Evolutionary conservation across 2,797 vertebrate species (phyloP), one percentile per base, ranked within the genome.

Genomic region (Telmatherina bonti): DNA sequence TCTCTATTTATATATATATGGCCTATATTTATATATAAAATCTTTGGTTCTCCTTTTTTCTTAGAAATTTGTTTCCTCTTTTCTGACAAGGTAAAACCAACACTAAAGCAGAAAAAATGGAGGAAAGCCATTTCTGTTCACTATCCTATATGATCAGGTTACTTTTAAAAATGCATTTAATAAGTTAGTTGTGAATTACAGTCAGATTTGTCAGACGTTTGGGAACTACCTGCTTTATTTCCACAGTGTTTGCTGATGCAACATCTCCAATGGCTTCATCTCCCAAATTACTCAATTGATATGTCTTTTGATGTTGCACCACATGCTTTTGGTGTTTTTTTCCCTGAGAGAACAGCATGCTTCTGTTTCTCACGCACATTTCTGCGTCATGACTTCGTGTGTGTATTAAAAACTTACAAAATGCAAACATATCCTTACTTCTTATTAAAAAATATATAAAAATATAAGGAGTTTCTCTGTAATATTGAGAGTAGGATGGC

Each of bases 11-110:
- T 64, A 56, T 66, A 52, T 62, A 33, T n/a, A n/a, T n/a, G n/a
- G n/a, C n/a, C n/a, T n/a, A n/a, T 49, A 56, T 70, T 45, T 61
- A 33, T 49, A 56, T 9, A 70, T 54, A 45, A 55, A 62, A 76
- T 31, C 1, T 62, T 72, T 51, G 7, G 52, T 78, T 74, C 63
- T 73, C 82, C 38, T 81, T 81, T 47, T 77, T 74, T 75, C 62
- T 79, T 54, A 81, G 67, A 80, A 29, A 67, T 72, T 13, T 51
- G 18, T 84, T 86, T 86, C 89, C 85, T 79, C 71, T 73, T 53
- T 24, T 43, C 11, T 72, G 75, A 75, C 43, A 79, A 70, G 65
- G 79, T 74, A 70, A 76, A 78, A 24, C 1, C 5, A 47, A 63
- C 74, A 35, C 4, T 15, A 62, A 9, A 36, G 26, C 64, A 0